A percentile compares a stretch with the other conserved stretches of the same genome.
Evolutionary conservation across 2,113 vertebrate genomes (phyloP).

Genomic region (Gobio gobio): DNA sequence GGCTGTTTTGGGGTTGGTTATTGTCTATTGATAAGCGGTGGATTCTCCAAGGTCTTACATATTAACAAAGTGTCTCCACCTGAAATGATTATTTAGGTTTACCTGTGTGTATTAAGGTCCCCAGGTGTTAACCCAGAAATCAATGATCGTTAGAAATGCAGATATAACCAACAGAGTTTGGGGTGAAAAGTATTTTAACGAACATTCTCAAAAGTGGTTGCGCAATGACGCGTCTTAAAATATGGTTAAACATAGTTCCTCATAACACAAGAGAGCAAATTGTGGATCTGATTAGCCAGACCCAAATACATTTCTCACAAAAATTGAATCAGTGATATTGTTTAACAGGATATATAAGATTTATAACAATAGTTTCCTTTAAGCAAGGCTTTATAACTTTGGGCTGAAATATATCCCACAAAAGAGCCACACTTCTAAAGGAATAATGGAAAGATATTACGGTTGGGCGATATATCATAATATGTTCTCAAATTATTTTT

Average conservation of each 20-base stretch:
- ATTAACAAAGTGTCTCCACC: not conserved
- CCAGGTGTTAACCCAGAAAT: not conserved
- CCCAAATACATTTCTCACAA: not conserved
- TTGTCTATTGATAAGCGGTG: not conserved
- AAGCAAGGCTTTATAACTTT: not conserved
- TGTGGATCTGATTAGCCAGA: not conserved
- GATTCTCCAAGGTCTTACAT: not conserved
- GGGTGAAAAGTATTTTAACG: not conserved
- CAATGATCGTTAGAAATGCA: not conserved
- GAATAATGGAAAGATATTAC: not conserved
- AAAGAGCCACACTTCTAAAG: conserved; percentile 26
- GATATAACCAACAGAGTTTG: not conserved
- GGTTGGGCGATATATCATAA: conserved; percentile 9
- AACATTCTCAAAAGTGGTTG: not conserved
- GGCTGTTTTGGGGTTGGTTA: conserved; percentile 19
- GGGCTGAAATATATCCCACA: not conserved
- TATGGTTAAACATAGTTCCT: not conserved
- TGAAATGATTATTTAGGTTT: conserved; percentile 11
- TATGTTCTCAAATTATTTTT: not conserved
- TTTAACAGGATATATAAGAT: not conserved
- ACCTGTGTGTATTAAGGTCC: not conserved
- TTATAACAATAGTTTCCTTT: not conserved
- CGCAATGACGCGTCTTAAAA: not conserved
- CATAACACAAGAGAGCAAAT: not conserved
- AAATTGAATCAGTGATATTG: not conserved